These are phyloP conservation scores for Psilopsiagon aurifrons DNA, from an alignment of 2,113 vertebrate species.

Conservation along the genomic window DNA sequence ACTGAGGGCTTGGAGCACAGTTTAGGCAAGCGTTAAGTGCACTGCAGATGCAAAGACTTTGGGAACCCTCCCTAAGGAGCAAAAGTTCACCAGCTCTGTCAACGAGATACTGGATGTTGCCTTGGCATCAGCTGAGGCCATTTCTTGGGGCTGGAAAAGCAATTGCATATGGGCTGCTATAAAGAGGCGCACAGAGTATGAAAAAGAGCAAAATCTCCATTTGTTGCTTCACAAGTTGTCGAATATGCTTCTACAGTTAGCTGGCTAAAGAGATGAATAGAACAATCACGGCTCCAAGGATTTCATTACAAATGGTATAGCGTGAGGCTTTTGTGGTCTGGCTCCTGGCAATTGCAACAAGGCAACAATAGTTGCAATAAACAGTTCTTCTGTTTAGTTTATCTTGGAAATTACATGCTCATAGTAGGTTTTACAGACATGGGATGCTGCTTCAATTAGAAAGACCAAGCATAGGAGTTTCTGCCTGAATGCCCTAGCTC, in stretches of 20 bases:
- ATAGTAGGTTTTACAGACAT: not conserved
- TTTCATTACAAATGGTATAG: not conserved
- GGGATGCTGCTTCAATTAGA: not conserved
- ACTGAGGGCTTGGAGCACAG: not conserved
- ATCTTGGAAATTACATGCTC: not conserved
- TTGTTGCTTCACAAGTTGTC: not conserved
- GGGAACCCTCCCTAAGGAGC: not conserved
- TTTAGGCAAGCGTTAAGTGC: not conserved
- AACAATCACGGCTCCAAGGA: not conserved
- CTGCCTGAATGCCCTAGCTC: not conserved
- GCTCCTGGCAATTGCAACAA: not conserved
- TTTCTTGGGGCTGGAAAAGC: not conserved
- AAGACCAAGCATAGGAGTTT: not conserved
- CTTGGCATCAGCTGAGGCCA: not conserved
- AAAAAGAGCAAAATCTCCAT: not conserved
- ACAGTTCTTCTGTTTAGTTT: not conserved
- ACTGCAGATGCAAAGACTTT: not conserved
- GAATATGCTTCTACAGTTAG: not conserved
- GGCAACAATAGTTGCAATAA: not conserved
- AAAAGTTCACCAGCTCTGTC: not conserved
- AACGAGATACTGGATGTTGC: not conserved
- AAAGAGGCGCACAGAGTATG: not conserved
- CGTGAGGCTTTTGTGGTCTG: not conserved
- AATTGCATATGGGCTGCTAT: not conserved
- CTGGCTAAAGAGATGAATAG: not conserved